Conservation (phyloP, 1,140 invertebrate genomes). For the Ditylenchus dipsaci region DNA sequence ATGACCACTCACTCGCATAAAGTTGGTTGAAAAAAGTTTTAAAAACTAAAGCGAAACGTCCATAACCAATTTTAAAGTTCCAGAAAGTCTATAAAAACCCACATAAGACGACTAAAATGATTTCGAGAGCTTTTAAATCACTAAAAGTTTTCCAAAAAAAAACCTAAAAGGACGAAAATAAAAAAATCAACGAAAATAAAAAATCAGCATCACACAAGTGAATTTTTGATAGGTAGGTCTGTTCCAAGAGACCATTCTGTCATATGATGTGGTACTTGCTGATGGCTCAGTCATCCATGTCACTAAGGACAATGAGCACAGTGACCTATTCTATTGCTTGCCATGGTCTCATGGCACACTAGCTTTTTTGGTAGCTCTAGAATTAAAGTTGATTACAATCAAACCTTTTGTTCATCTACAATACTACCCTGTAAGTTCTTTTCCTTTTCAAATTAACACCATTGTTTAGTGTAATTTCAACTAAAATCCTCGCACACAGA, state of each 20-base stretch:
- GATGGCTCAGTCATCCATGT: constrained; percentile 61
- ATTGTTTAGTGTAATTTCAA: too few relatives aligned
- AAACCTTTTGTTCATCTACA: constrained; percentile 64
- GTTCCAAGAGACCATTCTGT: constrained; percentile 59
- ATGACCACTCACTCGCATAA: constrained; percentile 62
- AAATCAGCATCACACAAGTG: too few relatives aligned
- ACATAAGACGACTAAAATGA: too few relatives aligned
- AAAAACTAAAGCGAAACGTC: too few relatives aligned
- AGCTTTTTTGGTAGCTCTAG: constrained; percentile 63
- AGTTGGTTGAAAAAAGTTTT: constrained; percentile 34
- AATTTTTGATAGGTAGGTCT: not conserved
- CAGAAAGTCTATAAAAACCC: too few relatives aligned
- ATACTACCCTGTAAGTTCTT: constrained; percentile 61
- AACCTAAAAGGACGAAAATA: too few relatives aligned
- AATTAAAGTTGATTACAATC: constrained; percentile 60
- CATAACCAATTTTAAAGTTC: too few relatives aligned
- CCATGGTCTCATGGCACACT: constrained; percentile 65
- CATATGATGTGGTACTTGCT: constrained; percentile 63
- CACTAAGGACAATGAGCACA: constrained; percentile 60
- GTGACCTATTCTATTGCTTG: constrained; percentile 62
- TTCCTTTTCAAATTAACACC: too few relatives aligned
- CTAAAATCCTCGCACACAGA: too few relatives aligned
- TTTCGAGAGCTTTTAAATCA: too few relatives aligned
- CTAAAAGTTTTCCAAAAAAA: too few relatives aligned
- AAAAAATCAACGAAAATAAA: too few relatives aligned